These are phyloP conservation scores for Alethe castanea DNA, from an alignment of 2,113 vertebrate species.

Conservation along the genomic window DNA sequence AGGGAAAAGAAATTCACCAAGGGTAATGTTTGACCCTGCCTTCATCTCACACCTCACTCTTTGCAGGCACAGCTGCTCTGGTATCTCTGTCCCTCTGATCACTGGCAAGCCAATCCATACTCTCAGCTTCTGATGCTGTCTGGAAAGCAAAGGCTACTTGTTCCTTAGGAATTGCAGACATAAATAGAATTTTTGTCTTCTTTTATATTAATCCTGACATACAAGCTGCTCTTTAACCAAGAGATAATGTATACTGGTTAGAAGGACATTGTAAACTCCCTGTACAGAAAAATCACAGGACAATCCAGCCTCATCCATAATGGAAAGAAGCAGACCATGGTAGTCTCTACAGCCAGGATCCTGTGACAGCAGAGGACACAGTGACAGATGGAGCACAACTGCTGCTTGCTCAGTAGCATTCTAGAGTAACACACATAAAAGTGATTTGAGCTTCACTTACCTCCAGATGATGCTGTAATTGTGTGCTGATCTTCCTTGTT, in stretches of 20 bases:
- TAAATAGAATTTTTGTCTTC: background rate
- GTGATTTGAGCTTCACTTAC: background rate
- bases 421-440: background rate
- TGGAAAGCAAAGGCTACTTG: background rate
- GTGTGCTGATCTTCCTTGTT: background rate
- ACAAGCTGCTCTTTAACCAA: background rate
- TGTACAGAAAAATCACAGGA: background rate
- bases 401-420: background rate
- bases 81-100: background rate
- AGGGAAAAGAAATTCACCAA: background rate
- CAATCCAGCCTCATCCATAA: background rate
- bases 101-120: background rate
- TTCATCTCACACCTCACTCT: background rate
- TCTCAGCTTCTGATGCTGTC: background rate
- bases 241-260: background rate
- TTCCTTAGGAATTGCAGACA: background rate
- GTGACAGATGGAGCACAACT: constrained; percentile 6
- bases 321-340: background rate
- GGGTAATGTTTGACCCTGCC: background rate
- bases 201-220: background rate
- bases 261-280: background rate
- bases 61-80: background rate
- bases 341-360: background rate
- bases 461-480: background rate
- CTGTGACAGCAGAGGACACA: constrained; percentile 8